A percentile compares a stretch with the other conserved stretches of the same genome.
These are phyloP conservation scores for Bos indicus DNA, from an alignment of 2,113 vertebrate species.

Conservation along the genomic window DNA sequence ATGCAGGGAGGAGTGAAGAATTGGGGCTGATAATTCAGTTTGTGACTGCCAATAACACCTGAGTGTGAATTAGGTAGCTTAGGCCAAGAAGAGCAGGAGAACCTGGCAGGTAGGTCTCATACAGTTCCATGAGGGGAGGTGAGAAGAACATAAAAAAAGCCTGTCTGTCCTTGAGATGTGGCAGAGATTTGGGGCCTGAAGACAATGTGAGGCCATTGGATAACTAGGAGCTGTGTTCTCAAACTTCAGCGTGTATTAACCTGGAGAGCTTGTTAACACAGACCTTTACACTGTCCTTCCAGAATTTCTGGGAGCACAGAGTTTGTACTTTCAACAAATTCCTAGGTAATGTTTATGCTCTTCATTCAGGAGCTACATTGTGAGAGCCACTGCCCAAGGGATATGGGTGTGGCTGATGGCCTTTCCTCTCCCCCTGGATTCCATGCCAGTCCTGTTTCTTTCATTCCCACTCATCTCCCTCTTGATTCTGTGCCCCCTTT, in stretches of 20 bases:
- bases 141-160: not conserved
- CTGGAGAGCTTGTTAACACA: not conserved
- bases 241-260: not conserved
- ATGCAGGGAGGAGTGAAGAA: not conserved
- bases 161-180: not conserved
- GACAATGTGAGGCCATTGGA: not conserved
- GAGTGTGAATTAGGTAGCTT: not conserved
- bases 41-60: not conserved
- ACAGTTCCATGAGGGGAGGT: not conserved
- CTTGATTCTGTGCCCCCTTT: not conserved
- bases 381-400: not conserved
- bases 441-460: not conserved
- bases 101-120: not conserved
- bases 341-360: not conserved
- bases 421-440: not conserved
- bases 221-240: not conserved
- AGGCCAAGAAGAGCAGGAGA: not conserved
- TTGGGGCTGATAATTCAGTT: not conserved
- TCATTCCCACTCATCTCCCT: not conserved
- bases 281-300: not conserved
- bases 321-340: not conserved
- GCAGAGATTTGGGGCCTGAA: not conserved
- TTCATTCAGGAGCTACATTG: not conserved
- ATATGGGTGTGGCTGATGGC: accelerated
- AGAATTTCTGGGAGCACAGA: not conserved